Percentiles rank a stretch among this genome's conserved stretches.
Evolutionary conservation across 1,140 invertebrate genomes (phyloP).

Genomic region (Lepidostoma basale): DNA sequence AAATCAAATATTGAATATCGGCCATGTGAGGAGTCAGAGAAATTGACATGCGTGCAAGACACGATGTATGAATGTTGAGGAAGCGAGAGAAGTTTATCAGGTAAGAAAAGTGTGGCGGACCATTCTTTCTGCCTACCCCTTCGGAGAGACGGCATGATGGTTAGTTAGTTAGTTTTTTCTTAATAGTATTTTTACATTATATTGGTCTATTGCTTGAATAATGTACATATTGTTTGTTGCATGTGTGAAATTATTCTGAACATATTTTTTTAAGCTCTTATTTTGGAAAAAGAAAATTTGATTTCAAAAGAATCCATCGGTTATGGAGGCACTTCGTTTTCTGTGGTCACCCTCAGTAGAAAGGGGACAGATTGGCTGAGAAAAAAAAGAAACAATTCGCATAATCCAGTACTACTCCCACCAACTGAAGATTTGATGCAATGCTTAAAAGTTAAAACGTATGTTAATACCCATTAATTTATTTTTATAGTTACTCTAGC

Average conservation of each 20-base stretch:
- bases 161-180: not conserved
- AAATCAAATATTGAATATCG: too few species aligned
- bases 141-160: not conserved
- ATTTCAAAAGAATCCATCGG: conserved; percentile 36
- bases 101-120: too few species aligned
- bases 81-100: too few species aligned
- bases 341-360: conserved; percentile 16
- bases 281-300: conserved; percentile 38
- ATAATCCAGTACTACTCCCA: conserved; percentile 21
- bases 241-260: not conserved
- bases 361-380: conserved; percentile 33
- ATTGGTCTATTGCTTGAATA: not conserved
- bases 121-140: not conserved
- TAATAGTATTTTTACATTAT: not conserved
- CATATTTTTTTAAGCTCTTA: conserved; percentile 28
- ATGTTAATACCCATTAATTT: not conserved
- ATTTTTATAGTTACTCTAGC: not conserved
- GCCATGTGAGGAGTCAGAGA: too few species aligned
- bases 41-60: too few species aligned
- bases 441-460: conserved; percentile 32
- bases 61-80: not conserved
- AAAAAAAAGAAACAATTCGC: conserved; percentile 1
- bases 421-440: conserved; percentile 36
- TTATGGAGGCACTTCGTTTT: conserved; percentile 3
- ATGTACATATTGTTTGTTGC: not conserved